These are phyloP conservation scores for Morone chrysops DNA, from an alignment of 2,113 vertebrate species.

Conservation along the genomic window DNA sequence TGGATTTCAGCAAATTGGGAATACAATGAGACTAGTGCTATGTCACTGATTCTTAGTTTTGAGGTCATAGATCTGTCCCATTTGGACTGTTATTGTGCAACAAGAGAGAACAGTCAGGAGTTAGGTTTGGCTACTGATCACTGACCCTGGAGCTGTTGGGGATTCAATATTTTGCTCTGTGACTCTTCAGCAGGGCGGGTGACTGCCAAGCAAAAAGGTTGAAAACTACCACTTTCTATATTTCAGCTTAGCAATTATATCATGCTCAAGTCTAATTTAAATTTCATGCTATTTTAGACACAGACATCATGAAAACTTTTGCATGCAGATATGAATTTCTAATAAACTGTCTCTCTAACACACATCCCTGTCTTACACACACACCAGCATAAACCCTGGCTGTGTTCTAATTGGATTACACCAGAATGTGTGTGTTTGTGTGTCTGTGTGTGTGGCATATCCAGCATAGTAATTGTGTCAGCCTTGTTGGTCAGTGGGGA, in stretches of 20 bases:
- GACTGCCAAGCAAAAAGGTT: not conserved
- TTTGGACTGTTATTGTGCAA: not conserved
- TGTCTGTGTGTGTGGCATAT: conserved; percentile 63
- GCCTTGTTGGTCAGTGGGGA: conserved; percentile 82
- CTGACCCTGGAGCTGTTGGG: not conserved
- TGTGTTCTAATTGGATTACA: conserved; percentile 79
- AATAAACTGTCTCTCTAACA: conserved; percentile 36
- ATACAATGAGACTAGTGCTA: not conserved
- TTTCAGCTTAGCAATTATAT: not conserved
- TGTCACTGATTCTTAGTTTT: not conserved
- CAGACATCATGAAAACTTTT: conserved; percentile 44
- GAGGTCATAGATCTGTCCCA: too few relatives aligned
- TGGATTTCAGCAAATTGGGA: conserved; percentile 8
- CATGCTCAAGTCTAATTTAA: conserved; percentile 6
- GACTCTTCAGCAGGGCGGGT: not conserved
- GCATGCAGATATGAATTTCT: conserved; percentile 36
- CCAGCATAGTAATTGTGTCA: conserved; percentile 83
- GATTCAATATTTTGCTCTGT: not conserved
- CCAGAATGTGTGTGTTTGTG: conserved; percentile 47
- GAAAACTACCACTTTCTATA: not conserved
- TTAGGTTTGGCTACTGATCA: not conserved
- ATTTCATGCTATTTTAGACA: conserved; percentile 20
- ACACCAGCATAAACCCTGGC: conserved; percentile 51
- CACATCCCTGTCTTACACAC: conserved; percentile 38
- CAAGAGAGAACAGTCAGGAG: conserved; percentile 10